phyloP scores from a whole-genome alignment of 2,888 invertebrate genomes.

The Sycophila texana region DNA sequence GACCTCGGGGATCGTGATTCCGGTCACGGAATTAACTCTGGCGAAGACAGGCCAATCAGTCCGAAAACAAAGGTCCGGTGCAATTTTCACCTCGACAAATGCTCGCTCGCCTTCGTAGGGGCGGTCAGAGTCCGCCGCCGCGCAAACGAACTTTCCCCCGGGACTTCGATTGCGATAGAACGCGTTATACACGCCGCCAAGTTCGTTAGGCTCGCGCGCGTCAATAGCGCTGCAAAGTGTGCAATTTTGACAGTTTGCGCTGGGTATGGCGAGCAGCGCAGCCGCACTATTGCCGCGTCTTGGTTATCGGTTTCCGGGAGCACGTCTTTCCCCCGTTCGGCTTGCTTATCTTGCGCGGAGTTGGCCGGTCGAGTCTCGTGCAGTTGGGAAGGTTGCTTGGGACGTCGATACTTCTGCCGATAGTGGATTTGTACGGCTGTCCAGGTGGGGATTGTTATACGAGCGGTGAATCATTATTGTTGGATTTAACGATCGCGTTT shows the following conservation, averaged over 20 bases:
- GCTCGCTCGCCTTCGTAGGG: neutral
- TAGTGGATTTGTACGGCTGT: neutral
- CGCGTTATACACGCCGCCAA: neutral
- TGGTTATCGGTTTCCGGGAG: slow-evolving; percentile 35
- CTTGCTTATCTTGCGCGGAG: neutral
- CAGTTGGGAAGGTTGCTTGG: neutral
- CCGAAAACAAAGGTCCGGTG: slow-evolving; percentile 1
- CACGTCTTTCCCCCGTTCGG: neutral
- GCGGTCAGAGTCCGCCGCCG: neutral
- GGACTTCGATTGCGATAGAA: slow-evolving; percentile 25
- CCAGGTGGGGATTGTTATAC: neutral
- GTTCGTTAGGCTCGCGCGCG: slow-evolving; percentile 5
- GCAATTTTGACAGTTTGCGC: slow-evolving; percentile 41
- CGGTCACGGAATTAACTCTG: neutral
- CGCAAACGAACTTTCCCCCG: slow-evolving; percentile 32
- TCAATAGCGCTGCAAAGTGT: slow-evolving; percentile 25
- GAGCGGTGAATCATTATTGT: neutral
- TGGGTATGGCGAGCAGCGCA: neutral
- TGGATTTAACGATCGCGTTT: neutral
- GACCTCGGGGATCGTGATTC: no score
- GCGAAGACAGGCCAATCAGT: neutral
- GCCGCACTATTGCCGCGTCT: slow-evolving; percentile 7
- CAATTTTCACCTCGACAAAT: neutral
- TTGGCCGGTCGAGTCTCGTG: neutral
- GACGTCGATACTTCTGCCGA: neutral